These are phyloP conservation scores for Cheilosia scutellata DNA, from an alignment of 2,888 invertebrate species.

Conservation along the genomic window DNA sequence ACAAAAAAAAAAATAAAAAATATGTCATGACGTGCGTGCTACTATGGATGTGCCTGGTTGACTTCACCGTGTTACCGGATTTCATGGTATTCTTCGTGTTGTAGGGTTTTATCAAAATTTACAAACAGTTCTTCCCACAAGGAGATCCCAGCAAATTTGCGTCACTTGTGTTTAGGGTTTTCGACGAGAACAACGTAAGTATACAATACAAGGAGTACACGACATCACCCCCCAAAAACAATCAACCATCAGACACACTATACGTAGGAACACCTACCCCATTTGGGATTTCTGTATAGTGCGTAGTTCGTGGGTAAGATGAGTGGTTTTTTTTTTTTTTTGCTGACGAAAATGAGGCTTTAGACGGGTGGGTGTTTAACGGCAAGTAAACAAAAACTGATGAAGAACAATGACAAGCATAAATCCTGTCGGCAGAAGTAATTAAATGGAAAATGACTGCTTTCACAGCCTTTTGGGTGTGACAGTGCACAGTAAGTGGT, in stretches of 20 bases:
- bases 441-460: conserved; percentile 27
- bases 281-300: not conserved
- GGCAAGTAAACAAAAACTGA: conserved; percentile 3
- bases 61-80: conserved; percentile 46
- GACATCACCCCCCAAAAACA: conserved; percentile 19
- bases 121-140: conserved; percentile 99
- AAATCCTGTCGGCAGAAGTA: conserved; percentile 29
- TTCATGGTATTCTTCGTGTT: conserved; percentile 59
- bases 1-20: too few species aligned
- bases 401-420: conserved; percentile 16
- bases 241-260: not conserved
- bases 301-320: not conserved
- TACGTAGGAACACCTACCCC: not conserved
- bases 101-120: conserved; percentile 99
- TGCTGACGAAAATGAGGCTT: not conserved
- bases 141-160: conserved; percentile 99
- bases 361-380: not conserved
- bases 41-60: conserved; percentile 27
- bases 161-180: conserved; percentile 98
- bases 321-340: not conserved
- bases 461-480: conserved; percentile 1
- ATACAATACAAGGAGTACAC: conserved; percentile 29
- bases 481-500: too few species aligned
- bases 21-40: conserved; percentile 34
- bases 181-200: conserved; percentile 99